A percentile compares a stretch with the other conserved stretches of the same genome.
Evolutionary conservation across 2,888 invertebrate genomes (phyloP).

Genomic region (Caenorhabditis sulstoni): DNA sequence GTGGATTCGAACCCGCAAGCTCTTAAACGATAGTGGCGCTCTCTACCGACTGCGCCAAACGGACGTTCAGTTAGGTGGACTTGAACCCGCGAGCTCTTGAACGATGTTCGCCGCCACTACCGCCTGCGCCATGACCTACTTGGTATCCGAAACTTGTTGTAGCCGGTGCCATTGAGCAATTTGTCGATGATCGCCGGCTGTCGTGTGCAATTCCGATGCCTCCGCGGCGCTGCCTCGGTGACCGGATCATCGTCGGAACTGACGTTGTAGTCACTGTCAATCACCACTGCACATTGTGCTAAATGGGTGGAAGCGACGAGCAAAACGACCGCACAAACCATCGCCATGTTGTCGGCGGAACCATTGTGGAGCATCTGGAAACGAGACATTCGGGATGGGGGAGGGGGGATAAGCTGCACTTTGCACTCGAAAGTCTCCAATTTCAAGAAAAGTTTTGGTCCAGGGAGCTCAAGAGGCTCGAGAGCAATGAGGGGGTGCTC

Average conservation of each 20-base stretch:
- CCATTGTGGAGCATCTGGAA: slow-evolving; percentile 43
- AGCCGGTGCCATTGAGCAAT: slow-evolving; percentile 79
- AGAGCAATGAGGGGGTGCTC: slow-evolving; percentile 1
- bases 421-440: too few relatives aligned
- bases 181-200: slow-evolving; percentile 79
- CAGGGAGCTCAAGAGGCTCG: too few relatives aligned
- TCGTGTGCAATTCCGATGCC: slow-evolving; percentile 72
- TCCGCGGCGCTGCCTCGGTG: slow-evolving; percentile 27
- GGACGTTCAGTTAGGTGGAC: too few relatives aligned
- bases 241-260: slow-evolving; percentile 61
- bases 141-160: slow-evolving; percentile 80
- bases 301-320: slow-evolving; percentile 13
- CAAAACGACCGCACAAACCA: slow-evolving; percentile 8
- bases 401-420: too few relatives aligned
- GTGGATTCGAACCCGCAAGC: too few relatives aligned
- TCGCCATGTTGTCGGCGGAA: too few relatives aligned
- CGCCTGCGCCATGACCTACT: slow-evolving; percentile 52
- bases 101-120: too few relatives aligned
- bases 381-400: too few relatives aligned
- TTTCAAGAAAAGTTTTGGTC: too few relatives aligned
- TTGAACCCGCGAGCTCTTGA: too few relatives aligned
- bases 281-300: slow-evolving; percentile 48
- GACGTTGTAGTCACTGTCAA: slow-evolving; percentile 70
- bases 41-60: too few relatives aligned
- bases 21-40: slow-evolving; percentile 4